Percentiles rank a stretch among this genome's conserved stretches.
Evolutionary conservation across 2,797 vertebrate species (phyloP).

Genomic region (Forpus xanthops): DNA sequence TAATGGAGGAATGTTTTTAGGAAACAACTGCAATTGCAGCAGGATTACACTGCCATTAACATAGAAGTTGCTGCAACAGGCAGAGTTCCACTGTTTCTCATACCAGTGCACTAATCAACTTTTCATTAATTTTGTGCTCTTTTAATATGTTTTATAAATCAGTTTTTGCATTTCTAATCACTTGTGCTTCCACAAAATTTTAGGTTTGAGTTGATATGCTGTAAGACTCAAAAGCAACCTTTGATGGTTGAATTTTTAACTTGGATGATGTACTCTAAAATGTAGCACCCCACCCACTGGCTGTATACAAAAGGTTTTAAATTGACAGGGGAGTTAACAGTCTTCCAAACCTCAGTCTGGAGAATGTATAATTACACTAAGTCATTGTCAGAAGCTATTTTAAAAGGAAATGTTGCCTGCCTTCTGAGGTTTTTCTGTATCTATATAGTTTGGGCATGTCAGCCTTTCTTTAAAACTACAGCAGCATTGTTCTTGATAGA

Average conservation of each 20-base stretch:
- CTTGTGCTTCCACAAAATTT: neutral
- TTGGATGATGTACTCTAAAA: neutral
- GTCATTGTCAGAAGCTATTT: conserved; percentile 19
- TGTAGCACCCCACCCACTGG: conserved; percentile 3
- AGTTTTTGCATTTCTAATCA: neutral
- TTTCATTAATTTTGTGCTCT: neutral
- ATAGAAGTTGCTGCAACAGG: neutral
- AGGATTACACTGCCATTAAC: neutral
- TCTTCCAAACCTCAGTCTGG: conserved; percentile 12
- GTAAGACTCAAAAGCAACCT: neutral
- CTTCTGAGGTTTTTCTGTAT: neutral
- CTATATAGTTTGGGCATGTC: neutral
- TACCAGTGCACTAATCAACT: neutral
- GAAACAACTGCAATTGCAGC: neutral
- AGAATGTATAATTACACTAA: conserved; percentile 19
- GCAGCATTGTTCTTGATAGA: neutral
- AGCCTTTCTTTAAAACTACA: neutral
- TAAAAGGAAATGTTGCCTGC: neutral
- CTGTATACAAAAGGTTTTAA: neutral
- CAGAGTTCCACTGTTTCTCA: conserved; percentile 20
- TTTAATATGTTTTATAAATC: neutral
- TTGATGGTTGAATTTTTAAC: neutral
- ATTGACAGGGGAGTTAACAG: neutral
- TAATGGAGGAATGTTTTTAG: neutral
- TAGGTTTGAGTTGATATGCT: neutral